phyloP scores from a whole-genome alignment of 2,113 vertebrate species.

The Ophiodon elongatus region DNA sequence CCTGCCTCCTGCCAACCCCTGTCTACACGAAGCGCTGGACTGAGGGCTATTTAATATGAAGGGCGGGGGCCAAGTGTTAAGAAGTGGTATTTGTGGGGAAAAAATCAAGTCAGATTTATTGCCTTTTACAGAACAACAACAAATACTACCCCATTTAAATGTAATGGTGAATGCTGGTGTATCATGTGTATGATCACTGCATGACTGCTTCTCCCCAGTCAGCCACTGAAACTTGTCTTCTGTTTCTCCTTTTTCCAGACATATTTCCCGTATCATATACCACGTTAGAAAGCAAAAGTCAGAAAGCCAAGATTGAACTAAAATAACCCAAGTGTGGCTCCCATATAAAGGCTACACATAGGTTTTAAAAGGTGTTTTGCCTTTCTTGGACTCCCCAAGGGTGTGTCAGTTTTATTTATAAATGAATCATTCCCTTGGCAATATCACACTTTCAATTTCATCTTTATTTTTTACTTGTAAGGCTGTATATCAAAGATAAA shows the following conservation, averaged over 20 bases:
- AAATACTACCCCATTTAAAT: background rate
- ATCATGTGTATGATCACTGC: background rate
- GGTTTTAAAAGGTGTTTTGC: constrained; percentile 1
- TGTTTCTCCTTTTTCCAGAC: constrained; percentile 43
- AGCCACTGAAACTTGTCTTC: constrained; percentile 7
- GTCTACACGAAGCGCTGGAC: background rate
- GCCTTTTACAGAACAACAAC: constrained; percentile 21
- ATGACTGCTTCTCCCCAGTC: constrained; percentile 1
- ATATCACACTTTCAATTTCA: background rate
- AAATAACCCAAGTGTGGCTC: background rate
- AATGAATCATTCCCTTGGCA: background rate
- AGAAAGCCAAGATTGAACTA: constrained; percentile 37
- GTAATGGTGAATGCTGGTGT: background rate
- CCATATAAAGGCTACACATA: background rate
- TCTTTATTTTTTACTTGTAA: background rate
- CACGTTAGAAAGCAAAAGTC: constrained; percentile 33
- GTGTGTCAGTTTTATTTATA: background rate
- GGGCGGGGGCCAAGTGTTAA: background rate
- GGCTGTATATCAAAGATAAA: background rate
- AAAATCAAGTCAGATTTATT: background rate
- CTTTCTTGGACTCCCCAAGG: background rate
- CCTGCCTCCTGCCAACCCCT: background rate
- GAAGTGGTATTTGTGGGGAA: constrained; percentile 15
- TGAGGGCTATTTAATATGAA: constrained; percentile 10
- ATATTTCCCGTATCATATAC: background rate